Evolutionary conservation across 2,888 invertebrate genomes (phyloP).

Genomic region (Trissonchulus sp.): DNA sequence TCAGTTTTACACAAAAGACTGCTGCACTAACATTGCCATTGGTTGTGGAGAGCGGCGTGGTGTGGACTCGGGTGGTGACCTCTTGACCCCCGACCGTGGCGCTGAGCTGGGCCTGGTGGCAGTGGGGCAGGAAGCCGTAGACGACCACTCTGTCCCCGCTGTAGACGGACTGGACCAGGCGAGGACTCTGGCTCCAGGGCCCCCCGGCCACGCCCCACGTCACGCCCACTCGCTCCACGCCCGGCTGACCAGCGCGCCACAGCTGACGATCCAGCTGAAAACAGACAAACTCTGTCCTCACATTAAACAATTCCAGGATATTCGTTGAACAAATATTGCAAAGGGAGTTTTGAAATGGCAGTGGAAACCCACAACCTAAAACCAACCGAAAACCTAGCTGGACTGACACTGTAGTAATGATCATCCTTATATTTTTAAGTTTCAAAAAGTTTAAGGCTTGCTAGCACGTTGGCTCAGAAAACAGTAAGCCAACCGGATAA

Average conservation of each 20-base stretch:
- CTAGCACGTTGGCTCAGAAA: too few species aligned
- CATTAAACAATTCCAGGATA: too few species aligned
- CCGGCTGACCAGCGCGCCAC: slow-evolving; percentile 49
- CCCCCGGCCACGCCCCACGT: slow-evolving; percentile 46
- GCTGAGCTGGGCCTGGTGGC: slow-evolving; percentile 48
- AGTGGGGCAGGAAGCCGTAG: slow-evolving; percentile 46
- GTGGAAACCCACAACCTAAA: too few species aligned
- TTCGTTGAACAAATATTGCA: too few species aligned
- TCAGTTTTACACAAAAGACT: too few species aligned
- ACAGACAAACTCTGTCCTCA: too few species aligned
- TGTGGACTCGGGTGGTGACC: slow-evolving; percentile 52
- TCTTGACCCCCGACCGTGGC: slow-evolving; percentile 51
- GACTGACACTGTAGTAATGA: too few species aligned
- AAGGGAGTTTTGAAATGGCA: too few species aligned
- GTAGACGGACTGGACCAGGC: slow-evolving; percentile 51
- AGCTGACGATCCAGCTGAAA: slow-evolving; percentile 45
- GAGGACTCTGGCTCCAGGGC: slow-evolving; percentile 48
- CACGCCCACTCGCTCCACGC: slow-evolving; percentile 50
- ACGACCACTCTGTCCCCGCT: slow-evolving; percentile 52
- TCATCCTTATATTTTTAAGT: too few species aligned
- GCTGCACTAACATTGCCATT: slow-evolving; percentile 48
- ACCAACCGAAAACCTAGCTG: too few species aligned
- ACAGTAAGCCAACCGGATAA: too few species aligned
- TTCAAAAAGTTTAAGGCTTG: too few species aligned
- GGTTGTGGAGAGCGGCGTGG: slow-evolving; percentile 51